Evolutionary conservation across 2,888 invertebrate genomes (phyloP).

Genomic region (Vesta saturnalis): DNA sequence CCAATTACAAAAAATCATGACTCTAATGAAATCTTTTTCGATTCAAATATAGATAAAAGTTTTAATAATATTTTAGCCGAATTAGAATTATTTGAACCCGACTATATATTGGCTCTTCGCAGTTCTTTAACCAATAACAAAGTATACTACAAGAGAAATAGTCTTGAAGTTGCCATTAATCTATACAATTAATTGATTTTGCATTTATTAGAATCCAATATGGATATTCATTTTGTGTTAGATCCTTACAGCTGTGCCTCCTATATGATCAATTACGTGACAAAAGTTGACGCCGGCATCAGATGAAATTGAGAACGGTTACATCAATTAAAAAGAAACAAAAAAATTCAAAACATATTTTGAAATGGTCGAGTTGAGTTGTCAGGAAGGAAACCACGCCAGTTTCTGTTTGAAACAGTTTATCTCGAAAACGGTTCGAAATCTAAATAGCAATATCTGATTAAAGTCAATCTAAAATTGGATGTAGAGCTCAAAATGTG

Average conservation of each 20-base stretch:
- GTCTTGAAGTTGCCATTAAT: neutral
- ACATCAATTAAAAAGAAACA: too few species aligned
- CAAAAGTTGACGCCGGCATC: neutral
- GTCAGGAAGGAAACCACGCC: too few species aligned
- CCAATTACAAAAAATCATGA: neutral
- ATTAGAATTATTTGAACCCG: neutral
- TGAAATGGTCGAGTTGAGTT: too few species aligned
- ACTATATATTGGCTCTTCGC: neutral
- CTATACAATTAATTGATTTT: neutral
- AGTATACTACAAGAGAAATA: neutral
- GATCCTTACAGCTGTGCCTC: neutral
- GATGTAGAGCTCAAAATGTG: too few species aligned
- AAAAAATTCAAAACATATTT: too few species aligned
- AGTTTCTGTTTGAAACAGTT: too few species aligned
- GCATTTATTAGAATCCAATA: neutral
- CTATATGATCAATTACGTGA: neutral
- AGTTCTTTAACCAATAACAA: neutral
- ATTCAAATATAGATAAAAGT: too few species aligned
- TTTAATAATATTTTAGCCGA: constrained; percentile 3
- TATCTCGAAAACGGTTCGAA: too few species aligned
- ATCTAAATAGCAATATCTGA: too few species aligned
- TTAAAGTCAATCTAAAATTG: too few species aligned
- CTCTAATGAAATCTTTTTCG: too few species aligned
- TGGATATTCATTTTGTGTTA: neutral
- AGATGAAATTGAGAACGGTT: too few species aligned